Percentiles rank a stretch among this genome's conserved stretches.
These are phyloP conservation scores for Alectura lathami DNA, from an alignment of 2,113 vertebrate genomes.

Conservation along the genomic window DNA sequence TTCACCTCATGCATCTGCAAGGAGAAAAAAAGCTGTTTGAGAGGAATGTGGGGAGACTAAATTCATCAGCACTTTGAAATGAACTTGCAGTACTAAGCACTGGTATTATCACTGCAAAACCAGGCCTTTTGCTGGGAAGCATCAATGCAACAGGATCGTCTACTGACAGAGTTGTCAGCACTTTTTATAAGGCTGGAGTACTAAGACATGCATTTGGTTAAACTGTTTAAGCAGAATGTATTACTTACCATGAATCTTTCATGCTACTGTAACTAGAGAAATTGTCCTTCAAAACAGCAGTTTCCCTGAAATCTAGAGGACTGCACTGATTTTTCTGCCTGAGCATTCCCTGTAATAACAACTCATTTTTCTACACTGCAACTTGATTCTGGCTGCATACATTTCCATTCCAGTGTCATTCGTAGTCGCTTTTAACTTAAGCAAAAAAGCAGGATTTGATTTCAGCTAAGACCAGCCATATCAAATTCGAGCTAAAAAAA, in stretches of 20 bases:
- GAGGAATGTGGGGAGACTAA: neutral
- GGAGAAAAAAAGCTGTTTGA: neutral
- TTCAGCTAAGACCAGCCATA: constrained; percentile 12
- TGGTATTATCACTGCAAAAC: constrained; percentile 31
- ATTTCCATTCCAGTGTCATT: neutral
- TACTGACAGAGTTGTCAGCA: constrained; percentile 50
- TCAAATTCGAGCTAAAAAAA: neutral
- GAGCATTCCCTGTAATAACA: neutral
- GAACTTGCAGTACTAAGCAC: constrained; percentile 42
- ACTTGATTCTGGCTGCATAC: neutral
- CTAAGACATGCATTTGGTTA: neutral
- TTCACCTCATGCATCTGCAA: neutral
- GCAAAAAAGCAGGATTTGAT: neutral
- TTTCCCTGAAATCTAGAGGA: neutral
- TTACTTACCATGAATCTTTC: neutral
- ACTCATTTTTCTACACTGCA: neutral
- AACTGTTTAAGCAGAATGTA: neutral
- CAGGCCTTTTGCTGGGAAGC: constrained; percentile 42
- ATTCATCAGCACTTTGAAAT: constrained; percentile 37
- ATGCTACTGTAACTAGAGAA: neutral
- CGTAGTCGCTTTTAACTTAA: neutral
- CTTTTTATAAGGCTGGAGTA: neutral
- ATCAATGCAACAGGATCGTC: neutral
- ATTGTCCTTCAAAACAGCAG: neutral
- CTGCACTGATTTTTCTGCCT: neutral